A percentile compares a stretch with the other conserved stretches of the same genome.
These are phyloP conservation scores for Botia kubotai DNA, from an alignment of 2,797 vertebrate genomes.

Conservation along the genomic window DNA sequence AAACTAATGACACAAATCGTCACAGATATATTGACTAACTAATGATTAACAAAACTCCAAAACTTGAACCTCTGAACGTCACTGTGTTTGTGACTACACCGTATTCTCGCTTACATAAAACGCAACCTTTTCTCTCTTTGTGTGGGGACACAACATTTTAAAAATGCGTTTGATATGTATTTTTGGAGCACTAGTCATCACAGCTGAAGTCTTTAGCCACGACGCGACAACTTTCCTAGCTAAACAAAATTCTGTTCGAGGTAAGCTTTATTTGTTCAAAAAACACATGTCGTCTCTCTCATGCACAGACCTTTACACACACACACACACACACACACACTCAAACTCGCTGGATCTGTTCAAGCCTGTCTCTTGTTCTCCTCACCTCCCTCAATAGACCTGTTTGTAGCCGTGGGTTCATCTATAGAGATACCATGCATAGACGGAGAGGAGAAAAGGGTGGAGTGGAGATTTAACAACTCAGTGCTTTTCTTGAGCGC, in stretches of 20 bases:
- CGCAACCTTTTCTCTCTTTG: neutral
- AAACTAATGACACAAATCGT: neutral
- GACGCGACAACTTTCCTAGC: neutral
- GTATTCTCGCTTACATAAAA: neutral
- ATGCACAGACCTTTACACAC: slow-evolving; percentile 18
- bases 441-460: slow-evolving; percentile 3
- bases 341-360: slow-evolving; percentile 26
- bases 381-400: slow-evolving; percentile 50
- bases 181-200: slow-evolving; percentile 21
- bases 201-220: slow-evolving; percentile 31
- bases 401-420: slow-evolving; percentile 58
- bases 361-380: slow-evolving; percentile 18
- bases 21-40: slow-evolving; percentile 35
- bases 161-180: slow-evolving; percentile 29
- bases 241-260: slow-evolving; percentile 18
- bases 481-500: slow-evolving; percentile 31
- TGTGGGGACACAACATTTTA: neutral
- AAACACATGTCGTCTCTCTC: neutral
- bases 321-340: slow-evolving; percentile 4
- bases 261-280: slow-evolving; percentile 48
- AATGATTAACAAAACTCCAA: slow-evolving; percentile 55
- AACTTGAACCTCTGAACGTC: neutral
- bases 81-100: neutral
- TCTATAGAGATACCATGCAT: slow-evolving; percentile 55
- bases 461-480: slow-evolving; percentile 61